These are phyloP conservation scores for Diuraphis noxia DNA, from an alignment of 1,140 invertebrate genomes.

Conservation along the genomic window DNA sequence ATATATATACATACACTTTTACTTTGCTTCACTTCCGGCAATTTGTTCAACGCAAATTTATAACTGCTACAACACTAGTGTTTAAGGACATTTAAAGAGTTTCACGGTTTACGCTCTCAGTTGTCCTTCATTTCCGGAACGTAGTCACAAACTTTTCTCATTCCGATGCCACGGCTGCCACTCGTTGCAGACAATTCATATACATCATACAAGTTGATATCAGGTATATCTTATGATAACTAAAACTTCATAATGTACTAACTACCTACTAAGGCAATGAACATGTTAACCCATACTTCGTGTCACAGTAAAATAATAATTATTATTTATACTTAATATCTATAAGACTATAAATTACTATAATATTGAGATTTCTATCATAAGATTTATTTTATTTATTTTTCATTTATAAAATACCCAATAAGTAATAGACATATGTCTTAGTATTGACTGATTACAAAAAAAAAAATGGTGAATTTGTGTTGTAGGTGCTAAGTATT, in stretches of 20 bases:
- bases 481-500: not conserved
- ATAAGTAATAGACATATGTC: too few relatives aligned
- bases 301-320: not conserved
- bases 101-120: not conserved
- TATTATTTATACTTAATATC: not conserved
- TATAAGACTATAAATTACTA: too few relatives aligned
- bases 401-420: too few relatives aligned
- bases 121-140: slow-evolving; percentile 18
- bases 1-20: not conserved
- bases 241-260: not conserved
- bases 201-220: not conserved
- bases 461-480: too few relatives aligned
- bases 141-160: not conserved
- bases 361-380: not conserved
- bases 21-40: slow-evolving; percentile 3
- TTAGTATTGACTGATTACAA: too few relatives aligned
- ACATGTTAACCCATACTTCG: not conserved
- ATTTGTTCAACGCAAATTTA: slow-evolving; percentile 17
- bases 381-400: not conserved
- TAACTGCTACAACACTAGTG: not conserved
- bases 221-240: not conserved
- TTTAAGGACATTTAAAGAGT: slow-evolving; percentile 27
- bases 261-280: too few relatives aligned
- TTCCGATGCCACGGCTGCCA: not conserved
- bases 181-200: not conserved